Base-by-base conservation (phyloP, 2,888 invertebrate species). In the Trachelus tabidus region DNA sequence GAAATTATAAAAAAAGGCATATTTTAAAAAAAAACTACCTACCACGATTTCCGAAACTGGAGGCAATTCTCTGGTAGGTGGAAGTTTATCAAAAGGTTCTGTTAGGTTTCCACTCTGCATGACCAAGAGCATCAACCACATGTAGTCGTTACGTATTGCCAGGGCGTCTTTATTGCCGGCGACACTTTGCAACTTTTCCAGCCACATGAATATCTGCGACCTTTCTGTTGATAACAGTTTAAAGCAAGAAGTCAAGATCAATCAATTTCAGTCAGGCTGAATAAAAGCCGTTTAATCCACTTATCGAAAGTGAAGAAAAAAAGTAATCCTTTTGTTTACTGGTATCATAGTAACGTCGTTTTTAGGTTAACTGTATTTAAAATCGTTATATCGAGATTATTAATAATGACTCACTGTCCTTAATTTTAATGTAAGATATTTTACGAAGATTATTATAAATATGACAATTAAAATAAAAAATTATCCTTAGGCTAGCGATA, bases 41-140 rank as follows among this genome's bases (percentile, higher is more conserved):
- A 92, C 92, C 85, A 92, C 86, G 75, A 91, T 87, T 76, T 91
- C 89, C 77, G 89, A 85, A 4, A 92, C 83, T 2, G 91, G 91
- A 34, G 85, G 85, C 69, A 92, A 82, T 31, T 88, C 86, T 30
- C 83, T 81, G 12, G 88, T 88, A 4, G 88, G 87, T 31, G 92
- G 92, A 3, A 84, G 73, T 79, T 83, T 83, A 77, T 89, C 90
- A 80, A 92, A 92, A 0, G 92, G 92, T 76, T 89, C 88, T 11
- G 89, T 88, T 12, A 92, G 85, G 82, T 89, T 90, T 76, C 91
- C 91, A 75, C 89, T 90, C 85, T 92, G 92, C 80, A 92, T 82
- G 85, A 92, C 92, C 30, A 92, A 83, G 31, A 92, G 85, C 76
- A 93, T 86, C 77, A 92, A 91, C 92, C 92, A 92, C 90, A 92